phyloP scores from a whole-genome alignment of 2,888 invertebrate genomes.

The Eupithecia centaureata region DNA sequence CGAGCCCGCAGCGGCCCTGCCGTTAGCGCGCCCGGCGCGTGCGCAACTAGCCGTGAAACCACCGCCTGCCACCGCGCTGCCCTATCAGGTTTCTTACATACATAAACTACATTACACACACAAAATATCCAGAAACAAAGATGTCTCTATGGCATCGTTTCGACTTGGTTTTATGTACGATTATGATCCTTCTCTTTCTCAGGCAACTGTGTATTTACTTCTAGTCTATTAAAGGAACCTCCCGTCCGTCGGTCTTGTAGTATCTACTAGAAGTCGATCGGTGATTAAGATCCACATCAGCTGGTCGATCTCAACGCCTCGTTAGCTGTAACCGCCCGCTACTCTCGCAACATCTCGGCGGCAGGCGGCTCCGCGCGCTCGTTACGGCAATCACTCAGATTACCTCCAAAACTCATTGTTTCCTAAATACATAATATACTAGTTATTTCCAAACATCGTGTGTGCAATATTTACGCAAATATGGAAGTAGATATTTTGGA shows the following conservation, averaged over 20 bases:
- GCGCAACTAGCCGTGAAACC: constrained; percentile 48
- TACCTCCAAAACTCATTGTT: constrained; percentile 41
- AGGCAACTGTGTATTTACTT: not conserved
- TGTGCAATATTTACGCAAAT: constrained; percentile 37
- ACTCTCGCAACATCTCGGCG: constrained; percentile 5
- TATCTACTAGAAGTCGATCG: not conserved
- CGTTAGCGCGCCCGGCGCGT: constrained; percentile 43
- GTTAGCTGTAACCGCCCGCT: constrained; percentile 23
- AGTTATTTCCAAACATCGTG: constrained; percentile 28
- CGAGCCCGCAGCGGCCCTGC: no score
- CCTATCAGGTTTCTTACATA: constrained; percentile 43
- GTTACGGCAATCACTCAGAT: constrained; percentile 17
- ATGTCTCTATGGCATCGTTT: not conserved
- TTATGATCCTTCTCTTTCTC: not conserved
- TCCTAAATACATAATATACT: constrained; percentile 36
- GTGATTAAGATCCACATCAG: not conserved
- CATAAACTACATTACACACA: no score
- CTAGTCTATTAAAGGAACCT: not conserved
- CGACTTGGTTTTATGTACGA: no score
- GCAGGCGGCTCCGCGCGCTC: not conserved
- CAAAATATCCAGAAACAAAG: not conserved
- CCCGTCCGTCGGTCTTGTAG: no score
- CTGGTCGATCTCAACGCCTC: constrained; percentile 27
- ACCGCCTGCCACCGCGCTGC: constrained; percentile 4
- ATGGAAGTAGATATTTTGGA: constrained; percentile 24